Evolutionary conservation across 92 coral and sea anemone species (phyloP).

Genomic region (Blastomussa wellsi): DNA sequence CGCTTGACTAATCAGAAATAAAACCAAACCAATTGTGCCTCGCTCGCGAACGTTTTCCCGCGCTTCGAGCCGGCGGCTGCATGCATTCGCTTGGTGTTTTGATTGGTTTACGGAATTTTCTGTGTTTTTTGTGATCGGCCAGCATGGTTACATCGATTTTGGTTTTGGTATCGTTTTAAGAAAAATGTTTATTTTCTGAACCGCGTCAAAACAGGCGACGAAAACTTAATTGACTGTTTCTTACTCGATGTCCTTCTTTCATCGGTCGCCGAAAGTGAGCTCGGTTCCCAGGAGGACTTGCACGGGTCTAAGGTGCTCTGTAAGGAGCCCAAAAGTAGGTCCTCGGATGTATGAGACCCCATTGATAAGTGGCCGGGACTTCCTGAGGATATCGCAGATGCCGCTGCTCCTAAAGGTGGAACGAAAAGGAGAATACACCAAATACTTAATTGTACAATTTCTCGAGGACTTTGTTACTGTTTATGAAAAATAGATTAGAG

Average conservation of each 20-base stretch:
- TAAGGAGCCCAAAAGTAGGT: conserved; percentile 70
- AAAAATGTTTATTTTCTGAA: background rate
- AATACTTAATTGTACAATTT: background rate
- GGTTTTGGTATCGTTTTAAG: no score
- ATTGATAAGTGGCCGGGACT: conserved; percentile 38
- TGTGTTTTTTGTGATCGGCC: no score
- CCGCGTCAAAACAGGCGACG: background rate
- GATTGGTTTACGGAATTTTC: no score
- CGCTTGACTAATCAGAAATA: no score
- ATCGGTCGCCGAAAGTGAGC: conserved; percentile 33
- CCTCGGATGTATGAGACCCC: conserved; percentile 64
- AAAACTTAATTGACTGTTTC: conserved; percentile 11
- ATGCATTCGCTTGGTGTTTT: no score
- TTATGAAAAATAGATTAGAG: no score
- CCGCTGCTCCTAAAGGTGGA: conserved; percentile 2
- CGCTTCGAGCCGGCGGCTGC: no score
- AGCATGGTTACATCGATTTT: no score
- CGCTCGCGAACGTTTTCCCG: no score
- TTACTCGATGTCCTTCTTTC: conserved; percentile 62
- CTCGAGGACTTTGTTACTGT: background rate
- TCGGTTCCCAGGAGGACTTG: conserved; percentile 54
- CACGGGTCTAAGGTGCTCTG: conserved; percentile 64
- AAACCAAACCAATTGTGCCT: no score
- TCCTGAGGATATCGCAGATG: conserved; percentile 24
- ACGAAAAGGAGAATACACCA: background rate